Conservation (phyloP, 2,888 invertebrate species). For the Gymnoscelis rufifasciata region DNA sequence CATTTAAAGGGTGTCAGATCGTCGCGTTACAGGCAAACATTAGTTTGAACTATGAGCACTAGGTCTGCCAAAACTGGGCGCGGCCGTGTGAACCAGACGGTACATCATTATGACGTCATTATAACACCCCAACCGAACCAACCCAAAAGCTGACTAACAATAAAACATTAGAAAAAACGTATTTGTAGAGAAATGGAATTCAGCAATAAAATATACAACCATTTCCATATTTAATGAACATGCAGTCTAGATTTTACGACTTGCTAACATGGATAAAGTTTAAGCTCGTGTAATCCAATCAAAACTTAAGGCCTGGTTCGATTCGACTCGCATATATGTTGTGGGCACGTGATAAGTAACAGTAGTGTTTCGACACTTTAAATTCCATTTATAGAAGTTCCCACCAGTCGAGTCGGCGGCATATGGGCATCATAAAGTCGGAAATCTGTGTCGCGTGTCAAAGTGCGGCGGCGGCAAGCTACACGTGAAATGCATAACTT, state of each 20-base stretch:
- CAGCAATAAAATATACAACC: neutral
- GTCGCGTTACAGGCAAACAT: slow-evolving; percentile 10
- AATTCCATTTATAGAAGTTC: slow-evolving; percentile 13
- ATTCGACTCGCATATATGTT: neutral
- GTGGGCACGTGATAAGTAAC: slow-evolving; percentile 1
- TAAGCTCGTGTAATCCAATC: slow-evolving; percentile 1
- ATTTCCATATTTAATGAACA: slow-evolving; percentile 1
- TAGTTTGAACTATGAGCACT: slow-evolving; percentile 9
- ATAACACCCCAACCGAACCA: slow-evolving; percentile 26
- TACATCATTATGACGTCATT: slow-evolving; percentile 40
- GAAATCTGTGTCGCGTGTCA: slow-evolving; percentile 24
- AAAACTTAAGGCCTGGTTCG: neutral
- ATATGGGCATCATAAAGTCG: slow-evolving; percentile 25
- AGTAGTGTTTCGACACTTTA: slow-evolving; percentile 6
- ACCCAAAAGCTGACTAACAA: slow-evolving; percentile 4
- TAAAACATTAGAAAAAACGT: too few species aligned
- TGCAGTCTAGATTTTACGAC: slow-evolving; percentile 6
- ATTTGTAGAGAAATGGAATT: neutral
- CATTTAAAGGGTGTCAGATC: slow-evolving; percentile 8
- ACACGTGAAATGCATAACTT: slow-evolving; percentile 39
- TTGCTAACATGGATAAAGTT: slow-evolving; percentile 2
- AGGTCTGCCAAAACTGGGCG: slow-evolving; percentile 41
- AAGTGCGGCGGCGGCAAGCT: slow-evolving; percentile 29
- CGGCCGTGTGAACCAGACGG: slow-evolving; percentile 33
- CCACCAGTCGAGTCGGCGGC: slow-evolving; percentile 10